These are phyloP conservation scores for Colossoma macropomum DNA, from an alignment of 2,113 vertebrate species.

Conservation along the genomic window DNA sequence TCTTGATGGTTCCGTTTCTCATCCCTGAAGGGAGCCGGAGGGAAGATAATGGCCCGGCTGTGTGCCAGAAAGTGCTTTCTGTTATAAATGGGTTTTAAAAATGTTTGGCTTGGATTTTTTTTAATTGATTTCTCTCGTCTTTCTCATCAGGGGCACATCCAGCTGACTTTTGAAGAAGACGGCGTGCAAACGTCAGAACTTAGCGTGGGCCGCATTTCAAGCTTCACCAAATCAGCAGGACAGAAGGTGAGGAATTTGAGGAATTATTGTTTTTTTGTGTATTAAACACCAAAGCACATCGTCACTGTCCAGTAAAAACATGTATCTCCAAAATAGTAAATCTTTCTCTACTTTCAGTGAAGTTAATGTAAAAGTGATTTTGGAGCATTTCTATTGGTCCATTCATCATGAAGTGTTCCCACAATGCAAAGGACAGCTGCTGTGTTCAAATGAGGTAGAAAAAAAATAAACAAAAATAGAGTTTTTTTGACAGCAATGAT, in stretches of 20 bases:
- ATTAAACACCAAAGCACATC: too few species aligned
- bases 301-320: too few species aligned
- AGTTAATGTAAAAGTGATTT: too few species aligned
- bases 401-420: too few species aligned
- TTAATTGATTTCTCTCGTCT: constrained; percentile 5
- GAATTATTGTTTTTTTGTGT: too few species aligned
- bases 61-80: background rate
- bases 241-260: constrained; percentile 82
- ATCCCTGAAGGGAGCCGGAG: background rate
- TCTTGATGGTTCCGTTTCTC: background rate
- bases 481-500: too few species aligned
- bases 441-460: too few species aligned
- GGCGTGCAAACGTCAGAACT: constrained; percentile 81
- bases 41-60: background rate
- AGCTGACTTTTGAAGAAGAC: constrained; percentile 85
- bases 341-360: too few species aligned
- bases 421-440: too few species aligned
- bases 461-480: too few species aligned
- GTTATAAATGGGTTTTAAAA: background rate
- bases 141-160: constrained; percentile 75
- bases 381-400: too few species aligned
- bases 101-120: background rate
- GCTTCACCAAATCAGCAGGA: constrained; percentile 74
- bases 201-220: constrained; percentile 78
- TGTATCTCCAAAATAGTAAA: too few species aligned